Conservation (phyloP, 2,888 invertebrate species). For the Argyra leucocephala region DNA sequence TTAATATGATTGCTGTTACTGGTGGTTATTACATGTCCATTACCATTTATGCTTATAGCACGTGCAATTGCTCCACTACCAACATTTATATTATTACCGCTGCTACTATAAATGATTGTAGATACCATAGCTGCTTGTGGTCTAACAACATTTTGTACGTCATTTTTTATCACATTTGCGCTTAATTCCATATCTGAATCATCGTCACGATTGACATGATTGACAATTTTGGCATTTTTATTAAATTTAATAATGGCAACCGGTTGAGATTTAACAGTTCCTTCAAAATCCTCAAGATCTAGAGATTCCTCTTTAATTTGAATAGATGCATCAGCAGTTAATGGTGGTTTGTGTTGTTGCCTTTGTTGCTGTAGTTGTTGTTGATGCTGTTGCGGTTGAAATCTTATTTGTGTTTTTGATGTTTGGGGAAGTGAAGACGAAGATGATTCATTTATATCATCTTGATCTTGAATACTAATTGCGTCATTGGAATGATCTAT, state of each 20-base stretch:
- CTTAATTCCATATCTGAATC: conserved; percentile 4
- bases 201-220: conserved; percentile 10
- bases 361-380: conserved; percentile 23
- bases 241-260: conserved; percentile 7
- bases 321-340: neutral
- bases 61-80: neutral
- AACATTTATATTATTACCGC: neutral
- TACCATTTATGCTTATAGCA: conserved; percentile 7
- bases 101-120: conserved; percentile 16
- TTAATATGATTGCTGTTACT: neutral
- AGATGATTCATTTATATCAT: neutral
- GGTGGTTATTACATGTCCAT: neutral
- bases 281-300: neutral
- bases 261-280: neutral
- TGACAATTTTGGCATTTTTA: conserved; percentile 1
- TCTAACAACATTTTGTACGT: conserved; percentile 33
- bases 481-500: neutral
- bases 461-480: neutral
- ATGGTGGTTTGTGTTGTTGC: conserved; percentile 29
- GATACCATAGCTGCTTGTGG: conserved; percentile 24
- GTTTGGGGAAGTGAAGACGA: neutral
- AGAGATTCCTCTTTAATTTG: neutral
- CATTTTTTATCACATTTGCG: conserved; percentile 38
- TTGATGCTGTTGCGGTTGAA: conserved; percentile 21
- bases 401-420: neutral